A percentile compares a stretch with the other conserved stretches of the same genome.
These are phyloP conservation scores for Hetaerina titia DNA, from an alignment of 2,888 invertebrate genomes.

Conservation along the genomic window DNA sequence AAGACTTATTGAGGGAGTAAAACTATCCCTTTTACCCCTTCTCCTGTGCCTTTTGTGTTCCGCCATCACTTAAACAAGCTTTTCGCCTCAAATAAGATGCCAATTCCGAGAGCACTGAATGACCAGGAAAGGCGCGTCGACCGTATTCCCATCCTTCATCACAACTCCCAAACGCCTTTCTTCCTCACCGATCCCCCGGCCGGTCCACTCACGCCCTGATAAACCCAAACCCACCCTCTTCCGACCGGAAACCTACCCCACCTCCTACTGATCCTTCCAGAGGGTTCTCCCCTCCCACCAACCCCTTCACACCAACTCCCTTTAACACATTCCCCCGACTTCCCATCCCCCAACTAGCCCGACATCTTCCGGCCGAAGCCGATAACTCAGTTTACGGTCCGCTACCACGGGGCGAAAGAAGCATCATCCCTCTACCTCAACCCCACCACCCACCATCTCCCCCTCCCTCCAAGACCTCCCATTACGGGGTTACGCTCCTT, in stretches of 20 bases:
- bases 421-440: neutral
- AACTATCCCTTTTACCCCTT: neutral
- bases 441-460: neutral
- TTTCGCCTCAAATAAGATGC: neutral
- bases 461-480: neutral
- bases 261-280: neutral
- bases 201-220: neutral
- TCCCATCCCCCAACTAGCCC: neutral
- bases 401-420: neutral
- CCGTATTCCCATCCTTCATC: constrained; percentile 29
- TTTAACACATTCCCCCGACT: neutral
- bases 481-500: neutral
- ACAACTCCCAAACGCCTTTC: neutral
- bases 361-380: neutral
- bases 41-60: neutral
- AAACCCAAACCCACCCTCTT: neutral
- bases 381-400: constrained; percentile 49
- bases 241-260: neutral
- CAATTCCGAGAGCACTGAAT: neutral
- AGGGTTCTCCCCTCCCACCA: neutral
- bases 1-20: neutral
- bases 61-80: neutral
- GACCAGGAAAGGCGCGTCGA: constrained; percentile 4
- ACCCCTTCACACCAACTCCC: neutral
- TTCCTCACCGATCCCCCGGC: neutral